phyloP scores from a whole-genome alignment of 2,113 vertebrate species.

The Corydoras maculifer region DNA sequence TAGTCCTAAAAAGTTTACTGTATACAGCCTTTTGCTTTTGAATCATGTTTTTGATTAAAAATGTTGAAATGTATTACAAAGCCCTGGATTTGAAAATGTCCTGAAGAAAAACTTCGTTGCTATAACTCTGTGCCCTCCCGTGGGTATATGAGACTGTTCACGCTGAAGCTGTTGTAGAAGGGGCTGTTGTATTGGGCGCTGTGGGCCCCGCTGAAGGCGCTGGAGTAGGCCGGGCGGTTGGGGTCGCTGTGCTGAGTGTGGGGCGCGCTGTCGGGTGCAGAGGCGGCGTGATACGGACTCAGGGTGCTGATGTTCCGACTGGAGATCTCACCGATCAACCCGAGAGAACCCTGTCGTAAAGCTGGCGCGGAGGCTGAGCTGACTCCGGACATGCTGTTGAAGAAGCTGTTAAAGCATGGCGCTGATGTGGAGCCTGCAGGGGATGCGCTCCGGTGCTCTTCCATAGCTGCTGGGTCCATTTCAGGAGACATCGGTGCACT shows the following conservation, averaged over 20 bases:
- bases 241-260: constrained; percentile 61
- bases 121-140: constrained; percentile 88
- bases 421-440: constrained; percentile 66
- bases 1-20: too few relatives aligned
- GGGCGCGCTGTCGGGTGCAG: constrained; percentile 37
- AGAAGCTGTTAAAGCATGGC: constrained; percentile 84
- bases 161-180: constrained; percentile 87
- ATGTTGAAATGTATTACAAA: not conserved
- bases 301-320: constrained; percentile 72
- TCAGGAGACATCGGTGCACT: constrained; percentile 74
- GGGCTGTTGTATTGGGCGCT: constrained; percentile 80
- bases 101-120: constrained; percentile 9
- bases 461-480: constrained; percentile 64
- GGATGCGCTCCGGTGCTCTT: constrained; percentile 70
- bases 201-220: constrained; percentile 75
- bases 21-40: too few relatives aligned
- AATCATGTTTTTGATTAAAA: too few relatives aligned
- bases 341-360: constrained; percentile 61
- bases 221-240: constrained; percentile 78
- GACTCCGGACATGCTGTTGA: constrained; percentile 81
- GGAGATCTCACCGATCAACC: constrained; percentile 68
- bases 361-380: constrained; percentile 55
- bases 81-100: not conserved
- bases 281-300: constrained; percentile 59
- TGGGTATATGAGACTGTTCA: constrained; percentile 91